Evolutionary conservation across 2,797 vertebrate genomes (phyloP).

Genomic region (Melanotaenia boesemani): DNA sequence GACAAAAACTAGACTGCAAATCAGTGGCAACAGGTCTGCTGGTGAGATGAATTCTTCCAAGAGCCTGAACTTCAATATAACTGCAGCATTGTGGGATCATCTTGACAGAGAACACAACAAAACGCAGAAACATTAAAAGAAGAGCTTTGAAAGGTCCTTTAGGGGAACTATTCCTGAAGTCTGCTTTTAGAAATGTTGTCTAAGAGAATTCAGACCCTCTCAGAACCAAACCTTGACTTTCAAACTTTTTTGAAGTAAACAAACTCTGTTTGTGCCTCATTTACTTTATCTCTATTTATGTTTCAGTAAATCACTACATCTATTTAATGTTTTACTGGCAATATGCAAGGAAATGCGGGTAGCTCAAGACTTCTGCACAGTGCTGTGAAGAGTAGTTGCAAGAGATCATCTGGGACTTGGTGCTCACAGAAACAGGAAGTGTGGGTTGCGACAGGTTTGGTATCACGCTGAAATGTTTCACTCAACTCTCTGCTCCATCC

Average conservation of each 20-base stretch:
- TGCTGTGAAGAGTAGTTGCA: neutral
- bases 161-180: too few relatives aligned
- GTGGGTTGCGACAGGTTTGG: conserved; percentile 46
- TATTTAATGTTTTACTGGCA: neutral
- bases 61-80: too few relatives aligned
- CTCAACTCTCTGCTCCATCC: conserved; percentile 56
- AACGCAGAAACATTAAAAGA: too few relatives aligned
- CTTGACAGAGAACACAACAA: too few relatives aligned
- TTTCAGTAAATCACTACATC: neutral
- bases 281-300: neutral
- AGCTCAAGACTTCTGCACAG: neutral
- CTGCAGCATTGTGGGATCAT: too few relatives aligned
- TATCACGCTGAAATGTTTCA: conserved; percentile 57
- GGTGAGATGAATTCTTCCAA: too few relatives aligned
- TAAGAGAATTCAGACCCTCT: too few relatives aligned
- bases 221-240: neutral
- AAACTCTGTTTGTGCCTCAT: neutral
- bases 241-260: neutral
- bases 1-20: too few relatives aligned
- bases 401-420: conserved; percentile 17
- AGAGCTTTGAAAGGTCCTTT: too few relatives aligned
- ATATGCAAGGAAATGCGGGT: neutral
- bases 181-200: too few relatives aligned
- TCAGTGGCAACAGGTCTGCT: too few relatives aligned
- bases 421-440: conserved; percentile 48